Conservation (phyloP, 2,797 vertebrate genomes). For the Ctenosaura bakeri region DNA sequence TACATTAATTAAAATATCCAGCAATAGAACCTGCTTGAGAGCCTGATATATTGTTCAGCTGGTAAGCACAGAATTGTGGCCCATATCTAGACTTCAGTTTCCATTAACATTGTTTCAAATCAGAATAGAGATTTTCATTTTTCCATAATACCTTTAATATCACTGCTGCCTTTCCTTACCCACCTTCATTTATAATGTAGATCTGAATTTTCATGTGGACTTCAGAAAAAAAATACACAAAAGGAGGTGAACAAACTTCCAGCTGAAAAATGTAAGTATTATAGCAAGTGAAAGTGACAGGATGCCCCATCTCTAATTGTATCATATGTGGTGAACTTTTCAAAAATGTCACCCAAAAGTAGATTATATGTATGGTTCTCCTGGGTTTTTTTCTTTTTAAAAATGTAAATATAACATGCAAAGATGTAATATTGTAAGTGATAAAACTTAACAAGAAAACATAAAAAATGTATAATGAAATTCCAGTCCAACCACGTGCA, state of each 20-base stretch:
- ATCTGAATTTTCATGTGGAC: neutral
- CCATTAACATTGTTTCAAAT: neutral
- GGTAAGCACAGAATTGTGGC: neutral
- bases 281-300: neutral
- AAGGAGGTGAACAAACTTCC: neutral
- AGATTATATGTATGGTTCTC: neutral
- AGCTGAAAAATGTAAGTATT: neutral
- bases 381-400: neutral
- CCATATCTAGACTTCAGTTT: neutral
- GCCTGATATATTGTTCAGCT: neutral
- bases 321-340: neutral
- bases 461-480: rapidly evolving
- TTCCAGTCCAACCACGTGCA: neutral
- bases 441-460: neutral
- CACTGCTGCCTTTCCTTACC: neutral
- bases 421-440: neutral
- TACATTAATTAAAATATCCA: neutral
- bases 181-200: neutral
- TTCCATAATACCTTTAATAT: neutral
- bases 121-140: neutral
- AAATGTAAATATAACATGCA: neutral
- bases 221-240: neutral
- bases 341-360: neutral
- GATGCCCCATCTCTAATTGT: neutral
- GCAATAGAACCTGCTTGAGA: neutral